phyloP scores from a whole-genome alignment of 2,888 invertebrate species.

The Heliconius erato region DNA sequence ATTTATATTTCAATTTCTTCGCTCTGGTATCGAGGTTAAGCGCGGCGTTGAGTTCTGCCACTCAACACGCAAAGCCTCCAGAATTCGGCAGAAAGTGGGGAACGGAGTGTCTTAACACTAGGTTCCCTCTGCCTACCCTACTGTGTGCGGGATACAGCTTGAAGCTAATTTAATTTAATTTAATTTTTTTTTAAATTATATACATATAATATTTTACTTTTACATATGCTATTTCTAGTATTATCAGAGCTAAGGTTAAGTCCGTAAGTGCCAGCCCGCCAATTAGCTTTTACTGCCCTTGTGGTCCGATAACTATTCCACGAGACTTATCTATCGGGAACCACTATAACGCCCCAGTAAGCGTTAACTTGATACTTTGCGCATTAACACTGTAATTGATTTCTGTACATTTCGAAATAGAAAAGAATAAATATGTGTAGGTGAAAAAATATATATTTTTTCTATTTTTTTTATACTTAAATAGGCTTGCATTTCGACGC shows the following conservation, averaged over 20 bases:
- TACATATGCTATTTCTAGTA: constrained; percentile 22
- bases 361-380: constrained; percentile 60
- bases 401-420: constrained; percentile 14
- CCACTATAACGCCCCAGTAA: constrained; percentile 71
- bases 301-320: constrained; percentile 75
- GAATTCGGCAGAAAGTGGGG: too few relatives aligned
- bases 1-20: too few relatives aligned
- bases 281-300: constrained; percentile 84
- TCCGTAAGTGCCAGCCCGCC: constrained; percentile 69
- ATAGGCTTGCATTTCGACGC: too few relatives aligned
- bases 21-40: too few relatives aligned
- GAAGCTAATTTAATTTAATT: too few relatives aligned
- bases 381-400: constrained; percentile 40
- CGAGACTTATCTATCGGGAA: constrained; percentile 78
- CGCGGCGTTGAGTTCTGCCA: too few relatives aligned
- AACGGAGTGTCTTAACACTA: too few relatives aligned
- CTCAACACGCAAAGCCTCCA: too few relatives aligned
- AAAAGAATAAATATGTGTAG: neutral
- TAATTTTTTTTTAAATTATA: too few relatives aligned
- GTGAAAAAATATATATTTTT: neutral
- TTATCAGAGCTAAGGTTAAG: constrained; percentile 28
- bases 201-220: neutral
- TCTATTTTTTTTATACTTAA: too few relatives aligned
- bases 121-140: too few relatives aligned
- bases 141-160: too few relatives aligned